These are phyloP conservation scores for Congeria kusceri DNA, from an alignment of 2,888 invertebrate species.

Conservation along the genomic window DNA sequence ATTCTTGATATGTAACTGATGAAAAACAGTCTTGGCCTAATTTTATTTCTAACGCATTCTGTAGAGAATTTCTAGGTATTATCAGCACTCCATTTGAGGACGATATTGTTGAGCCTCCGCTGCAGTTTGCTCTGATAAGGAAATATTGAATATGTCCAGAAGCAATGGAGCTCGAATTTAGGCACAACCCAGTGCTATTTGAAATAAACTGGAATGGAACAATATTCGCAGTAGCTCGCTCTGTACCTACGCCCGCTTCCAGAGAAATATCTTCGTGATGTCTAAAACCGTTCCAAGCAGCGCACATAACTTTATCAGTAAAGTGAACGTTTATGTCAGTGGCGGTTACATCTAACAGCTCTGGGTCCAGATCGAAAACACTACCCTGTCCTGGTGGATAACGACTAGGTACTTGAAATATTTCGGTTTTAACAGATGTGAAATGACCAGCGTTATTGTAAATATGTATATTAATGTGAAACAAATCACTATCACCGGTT, in stretches of 20 bases:
- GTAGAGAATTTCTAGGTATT: not conserved
- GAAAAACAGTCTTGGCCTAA: not conserved
- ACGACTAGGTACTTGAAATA: conserved; percentile 52
- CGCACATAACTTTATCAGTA: conserved; percentile 31
- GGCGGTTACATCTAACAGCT: not conserved
- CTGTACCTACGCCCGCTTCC: conserved; percentile 43
- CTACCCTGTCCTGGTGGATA: conserved; percentile 62
- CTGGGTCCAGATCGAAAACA: conserved; percentile 53
- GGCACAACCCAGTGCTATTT: conserved; percentile 2
- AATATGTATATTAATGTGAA: conserved; percentile 34
- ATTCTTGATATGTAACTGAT: too few relatives aligned
- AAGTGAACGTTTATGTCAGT: conserved; percentile 35
- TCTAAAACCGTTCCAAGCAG: conserved; percentile 45
- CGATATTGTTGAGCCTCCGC: conserved; percentile 39
- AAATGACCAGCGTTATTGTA: conserved; percentile 62
- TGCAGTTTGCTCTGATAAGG: conserved; percentile 30
- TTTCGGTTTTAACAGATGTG: conserved; percentile 23
- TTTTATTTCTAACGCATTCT: not conserved
- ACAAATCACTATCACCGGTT: conserved; percentile 27
- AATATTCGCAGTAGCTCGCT: conserved; percentile 6
- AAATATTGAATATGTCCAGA: conserved; percentile 11
- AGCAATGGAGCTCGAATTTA: conserved; percentile 1
- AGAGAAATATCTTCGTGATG: conserved; percentile 44
- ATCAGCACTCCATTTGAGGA: conserved; percentile 43
- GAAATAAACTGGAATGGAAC: conserved; percentile 8